phyloP scores from a whole-genome alignment of 2,113 vertebrate genomes.

The Mobula birostris region DNA sequence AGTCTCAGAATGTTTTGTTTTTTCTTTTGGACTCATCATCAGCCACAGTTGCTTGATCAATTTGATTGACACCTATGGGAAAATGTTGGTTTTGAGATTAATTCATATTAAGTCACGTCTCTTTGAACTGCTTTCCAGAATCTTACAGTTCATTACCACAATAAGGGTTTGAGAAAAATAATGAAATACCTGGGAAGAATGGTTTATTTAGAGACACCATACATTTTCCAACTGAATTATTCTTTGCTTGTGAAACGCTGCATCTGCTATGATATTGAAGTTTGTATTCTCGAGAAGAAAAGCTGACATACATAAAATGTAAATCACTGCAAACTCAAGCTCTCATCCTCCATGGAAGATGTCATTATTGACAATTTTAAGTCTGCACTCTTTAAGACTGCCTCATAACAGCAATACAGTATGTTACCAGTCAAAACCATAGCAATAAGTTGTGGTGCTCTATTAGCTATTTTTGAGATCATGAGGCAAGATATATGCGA shows the following conservation, averaged over 20 bases:
- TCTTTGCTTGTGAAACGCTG: neutral
- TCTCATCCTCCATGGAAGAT: neutral
- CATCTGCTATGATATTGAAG: neutral
- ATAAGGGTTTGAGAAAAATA: neutral
- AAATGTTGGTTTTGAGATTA: constrained; percentile 36
- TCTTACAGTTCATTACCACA: constrained; percentile 37
- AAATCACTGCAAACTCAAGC: neutral
- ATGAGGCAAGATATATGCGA: neutral
- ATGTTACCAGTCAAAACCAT: constrained; percentile 1
- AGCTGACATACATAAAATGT: constrained; percentile 17
- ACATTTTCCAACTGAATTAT: constrained; percentile 31
- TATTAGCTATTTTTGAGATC: neutral
- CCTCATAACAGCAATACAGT: neutral
- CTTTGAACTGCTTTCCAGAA: constrained; percentile 37
- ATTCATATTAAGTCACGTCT: neutral
- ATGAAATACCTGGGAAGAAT: constrained; percentile 4
- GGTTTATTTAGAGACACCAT: constrained; percentile 16
- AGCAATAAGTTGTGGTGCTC: neutral
- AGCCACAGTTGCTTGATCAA: constrained; percentile 20
- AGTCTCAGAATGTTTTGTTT: constrained; percentile 8
- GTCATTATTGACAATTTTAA: neutral
- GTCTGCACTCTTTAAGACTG: neutral
- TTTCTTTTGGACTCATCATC: neutral
- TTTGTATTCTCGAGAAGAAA: too few species aligned
- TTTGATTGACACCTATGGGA: constrained; percentile 27